phyloP scores from a whole-genome alignment of 35 echinoderm and acorn worm species.

The Antedon bifida region DNA sequence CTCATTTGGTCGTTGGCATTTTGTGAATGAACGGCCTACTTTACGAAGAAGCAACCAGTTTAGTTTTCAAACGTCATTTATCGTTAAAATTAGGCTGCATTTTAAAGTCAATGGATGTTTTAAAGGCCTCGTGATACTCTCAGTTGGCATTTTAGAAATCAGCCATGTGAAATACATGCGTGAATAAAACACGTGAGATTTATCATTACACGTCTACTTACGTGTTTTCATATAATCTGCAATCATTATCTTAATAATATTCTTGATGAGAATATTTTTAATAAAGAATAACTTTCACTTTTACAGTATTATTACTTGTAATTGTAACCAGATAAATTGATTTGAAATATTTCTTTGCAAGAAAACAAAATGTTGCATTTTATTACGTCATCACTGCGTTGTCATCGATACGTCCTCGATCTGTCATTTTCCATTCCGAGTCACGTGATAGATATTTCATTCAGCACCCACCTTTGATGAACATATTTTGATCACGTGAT shows the following conservation, averaged over 20 bases:
- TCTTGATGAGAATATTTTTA: too few species aligned
- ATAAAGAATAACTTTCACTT: too few species aligned
- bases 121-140: background rate
- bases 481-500: too few species aligned
- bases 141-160: background rate
- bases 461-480: too few species aligned
- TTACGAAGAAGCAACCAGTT: background rate
- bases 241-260: too few species aligned
- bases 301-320: too few species aligned
- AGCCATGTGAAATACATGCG: background rate
- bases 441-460: background rate
- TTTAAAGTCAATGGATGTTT: background rate
- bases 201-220: background rate
- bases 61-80: background rate
- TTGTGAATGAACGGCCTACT: slow-evolving; percentile 1
- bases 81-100: background rate
- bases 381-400: background rate
- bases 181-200: background rate
- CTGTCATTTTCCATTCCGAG: background rate
- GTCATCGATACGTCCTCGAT: background rate
- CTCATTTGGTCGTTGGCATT: background rate
- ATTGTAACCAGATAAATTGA: too few species aligned
- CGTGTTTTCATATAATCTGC: too few species aligned
- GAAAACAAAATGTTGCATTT: background rate
- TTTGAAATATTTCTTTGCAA: too few species aligned